These are phyloP conservation scores for Plemyria rubiginata DNA, from an alignment of 2,888 invertebrate genomes.

Conservation along the genomic window DNA sequence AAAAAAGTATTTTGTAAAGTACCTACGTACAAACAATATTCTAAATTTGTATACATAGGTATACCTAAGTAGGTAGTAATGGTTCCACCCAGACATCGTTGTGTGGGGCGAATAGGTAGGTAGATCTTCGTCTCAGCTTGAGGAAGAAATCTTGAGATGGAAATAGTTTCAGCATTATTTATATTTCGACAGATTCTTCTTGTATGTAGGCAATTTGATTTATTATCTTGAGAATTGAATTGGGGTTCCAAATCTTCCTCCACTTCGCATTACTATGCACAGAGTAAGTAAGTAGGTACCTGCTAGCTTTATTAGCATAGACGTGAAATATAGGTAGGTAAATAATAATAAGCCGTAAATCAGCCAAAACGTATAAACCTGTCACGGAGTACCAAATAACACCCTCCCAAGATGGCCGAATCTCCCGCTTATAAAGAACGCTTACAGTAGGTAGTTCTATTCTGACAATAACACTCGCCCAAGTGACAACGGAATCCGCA, in stretches of 20 bases:
- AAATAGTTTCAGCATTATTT: too few relatives aligned
- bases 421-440: slow-evolving; percentile 30
- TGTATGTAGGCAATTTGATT: not conserved
- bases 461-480: too few relatives aligned
- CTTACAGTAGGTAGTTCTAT: not conserved
- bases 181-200: too few relatives aligned
- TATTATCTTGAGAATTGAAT: not conserved
- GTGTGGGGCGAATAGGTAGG: too few relatives aligned
- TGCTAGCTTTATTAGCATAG: not conserved
- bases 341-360: slow-evolving; percentile 15
- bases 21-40: too few relatives aligned
- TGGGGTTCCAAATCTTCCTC: not conserved
- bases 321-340: slow-evolving; percentile 1
- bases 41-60: too few relatives aligned
- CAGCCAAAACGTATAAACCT: slow-evolving; percentile 19
- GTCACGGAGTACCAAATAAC: slow-evolving; percentile 25
- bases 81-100: too few relatives aligned
- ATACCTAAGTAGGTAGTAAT: too few relatives aligned
- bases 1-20: too few relatives aligned
- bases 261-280: not conserved
- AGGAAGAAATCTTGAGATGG: too few relatives aligned
- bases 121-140: too few relatives aligned
- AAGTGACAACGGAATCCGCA: too few relatives aligned
- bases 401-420: slow-evolving; percentile 16
- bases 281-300: not conserved